A percentile compares a stretch with the other conserved stretches of the same genome.
Evolutionary conservation across 2,113 vertebrate species (phyloP).

Genomic region (Elephas maximus): DNA sequence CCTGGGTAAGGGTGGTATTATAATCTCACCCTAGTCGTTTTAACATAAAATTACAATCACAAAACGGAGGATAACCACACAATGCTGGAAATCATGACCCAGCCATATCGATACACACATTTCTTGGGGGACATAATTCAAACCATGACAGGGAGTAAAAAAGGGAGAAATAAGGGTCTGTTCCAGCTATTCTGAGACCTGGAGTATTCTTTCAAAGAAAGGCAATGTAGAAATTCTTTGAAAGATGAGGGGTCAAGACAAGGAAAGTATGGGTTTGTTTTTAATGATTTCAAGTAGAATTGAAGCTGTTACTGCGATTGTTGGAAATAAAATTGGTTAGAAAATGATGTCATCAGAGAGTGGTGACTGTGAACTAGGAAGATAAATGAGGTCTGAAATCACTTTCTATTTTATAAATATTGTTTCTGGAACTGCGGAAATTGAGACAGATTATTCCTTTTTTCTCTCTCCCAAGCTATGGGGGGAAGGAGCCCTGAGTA

Average conservation of each 20-base stretch:
- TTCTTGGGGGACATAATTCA: no score
- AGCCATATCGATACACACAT: no score
- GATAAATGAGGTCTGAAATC: slow-evolving; percentile 89
- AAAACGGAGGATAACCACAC: no score
- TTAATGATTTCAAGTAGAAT: slow-evolving; percentile 61
- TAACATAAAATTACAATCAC: no score
- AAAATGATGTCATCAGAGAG: slow-evolving; percentile 86
- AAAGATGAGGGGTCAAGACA: slow-evolving; percentile 80
- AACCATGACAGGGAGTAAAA: background rate
- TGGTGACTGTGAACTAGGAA: slow-evolving; percentile 79
- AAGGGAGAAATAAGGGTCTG: background rate
- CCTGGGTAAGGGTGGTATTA: no score
- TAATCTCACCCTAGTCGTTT: no score
- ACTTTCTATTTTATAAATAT: slow-evolving; percentile 89
- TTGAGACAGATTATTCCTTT: slow-evolving; percentile 87
- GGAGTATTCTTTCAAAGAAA: slow-evolving; percentile 66
- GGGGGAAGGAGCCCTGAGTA: slow-evolving; percentile 85
- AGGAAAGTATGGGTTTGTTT: slow-evolving; percentile 77
- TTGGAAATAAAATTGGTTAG: slow-evolving; percentile 87
- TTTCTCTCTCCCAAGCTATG: slow-evolving; percentile 83
- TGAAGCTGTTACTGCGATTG: slow-evolving; percentile 76
- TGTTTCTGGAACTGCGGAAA: slow-evolving; percentile 88
- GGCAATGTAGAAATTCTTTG: slow-evolving; percentile 79
- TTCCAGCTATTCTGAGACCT: slow-evolving; percentile 23
- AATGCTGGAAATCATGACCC: no score